Evolutionary conservation across 2,888 invertebrate species (phyloP).

Genomic region (Nipponacmea schrenckii): DNA sequence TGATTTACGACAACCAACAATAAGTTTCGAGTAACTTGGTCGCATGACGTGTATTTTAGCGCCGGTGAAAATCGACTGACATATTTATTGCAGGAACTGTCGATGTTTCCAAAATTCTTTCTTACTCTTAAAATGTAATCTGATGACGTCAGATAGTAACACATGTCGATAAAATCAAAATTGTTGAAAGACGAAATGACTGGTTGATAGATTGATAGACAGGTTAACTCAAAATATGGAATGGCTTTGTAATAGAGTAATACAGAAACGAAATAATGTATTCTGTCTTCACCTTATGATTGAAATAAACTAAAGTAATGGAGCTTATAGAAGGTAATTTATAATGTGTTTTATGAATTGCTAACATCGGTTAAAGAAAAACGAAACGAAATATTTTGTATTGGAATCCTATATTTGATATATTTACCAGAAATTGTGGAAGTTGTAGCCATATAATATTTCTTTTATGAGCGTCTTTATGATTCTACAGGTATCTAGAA

Average conservation of each 20-base stretch:
- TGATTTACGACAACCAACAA: conserved; percentile 5
- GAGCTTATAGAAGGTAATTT: neutral
- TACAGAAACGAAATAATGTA: neutral
- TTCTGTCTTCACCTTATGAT: neutral
- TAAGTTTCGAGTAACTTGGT: conserved; percentile 2
- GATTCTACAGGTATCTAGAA: too few species aligned
- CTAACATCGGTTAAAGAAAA: neutral
- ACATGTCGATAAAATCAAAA: neutral
- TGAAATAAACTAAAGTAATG: neutral
- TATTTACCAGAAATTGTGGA: too few species aligned
- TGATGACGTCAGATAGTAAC: neutral
- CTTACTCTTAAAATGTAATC: neutral
- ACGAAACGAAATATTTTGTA: neutral
- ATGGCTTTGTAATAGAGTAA: conserved; percentile 1
- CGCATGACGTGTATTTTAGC: neutral
- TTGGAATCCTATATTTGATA: too few species aligned
- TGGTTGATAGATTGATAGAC: neutral
- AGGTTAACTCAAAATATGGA: neutral
- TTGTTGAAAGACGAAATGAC: neutral
- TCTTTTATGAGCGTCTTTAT: too few species aligned
- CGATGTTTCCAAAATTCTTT: too few species aligned
- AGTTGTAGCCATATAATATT: too few species aligned
- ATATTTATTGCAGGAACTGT: neutral
- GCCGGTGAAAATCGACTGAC: neutral
- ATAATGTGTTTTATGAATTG: neutral